Percentiles rank a stretch among this genome's conserved stretches.
Evolutionary conservation across 1,140 invertebrate species (phyloP).

Genomic region (Cotesia glomerata): DNA sequence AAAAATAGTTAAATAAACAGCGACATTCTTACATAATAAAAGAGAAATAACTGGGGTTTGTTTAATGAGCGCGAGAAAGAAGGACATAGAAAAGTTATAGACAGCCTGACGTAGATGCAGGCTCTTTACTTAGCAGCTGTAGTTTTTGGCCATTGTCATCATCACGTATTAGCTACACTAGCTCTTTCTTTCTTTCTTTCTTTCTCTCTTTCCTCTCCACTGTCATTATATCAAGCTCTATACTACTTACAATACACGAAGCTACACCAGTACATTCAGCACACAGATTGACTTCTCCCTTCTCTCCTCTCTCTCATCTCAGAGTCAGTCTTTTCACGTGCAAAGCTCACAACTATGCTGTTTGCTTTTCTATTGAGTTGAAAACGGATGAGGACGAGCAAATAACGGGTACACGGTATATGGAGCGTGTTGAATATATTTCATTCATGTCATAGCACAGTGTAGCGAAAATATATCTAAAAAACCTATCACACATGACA

Average conservation of each 20-base stretch:
- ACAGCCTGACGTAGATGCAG: neutral
- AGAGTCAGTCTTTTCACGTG: constrained; percentile 3
- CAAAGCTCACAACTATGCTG: constrained; percentile 11
- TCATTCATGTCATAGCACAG: neutral
- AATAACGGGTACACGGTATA: constrained; percentile 25
- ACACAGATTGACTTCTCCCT: neutral
- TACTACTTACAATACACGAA: constrained; percentile 21
- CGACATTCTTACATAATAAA: too few relatives aligned
- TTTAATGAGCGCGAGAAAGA: neutral
- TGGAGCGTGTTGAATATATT: constrained; percentile 29
- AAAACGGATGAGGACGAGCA: constrained; percentile 18
- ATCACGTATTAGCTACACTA: constrained; percentile 35
- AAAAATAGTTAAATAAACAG: neutral
- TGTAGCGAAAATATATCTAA: neutral
- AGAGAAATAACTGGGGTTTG: neutral
- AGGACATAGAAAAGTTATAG: neutral
- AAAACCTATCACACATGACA: neutral
- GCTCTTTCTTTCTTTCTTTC: too few relatives aligned
- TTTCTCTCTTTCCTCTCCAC: too few relatives aligned
- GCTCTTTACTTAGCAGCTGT: constrained; percentile 29
- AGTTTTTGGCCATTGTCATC: constrained; percentile 30
- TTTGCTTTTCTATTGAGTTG: constrained; percentile 35
- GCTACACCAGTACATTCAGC: neutral
- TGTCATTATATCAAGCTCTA: constrained; percentile 6
- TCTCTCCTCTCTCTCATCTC: neutral